Evolutionary conservation across 2,888 invertebrate species (phyloP).

Genomic region (Meghimatium bilineatum): DNA sequence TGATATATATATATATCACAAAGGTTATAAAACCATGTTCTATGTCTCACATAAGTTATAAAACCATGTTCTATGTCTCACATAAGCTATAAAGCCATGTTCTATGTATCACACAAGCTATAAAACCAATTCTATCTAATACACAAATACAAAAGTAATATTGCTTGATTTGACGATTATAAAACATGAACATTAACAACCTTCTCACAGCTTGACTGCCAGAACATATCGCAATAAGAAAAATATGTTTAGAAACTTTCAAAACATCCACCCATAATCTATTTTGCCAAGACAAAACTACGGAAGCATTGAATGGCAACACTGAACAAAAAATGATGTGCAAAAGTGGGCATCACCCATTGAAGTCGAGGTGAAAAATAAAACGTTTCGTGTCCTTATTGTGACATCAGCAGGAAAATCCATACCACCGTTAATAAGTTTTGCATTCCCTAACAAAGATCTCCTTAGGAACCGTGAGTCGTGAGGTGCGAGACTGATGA

Average conservation of each 20-base stretch:
- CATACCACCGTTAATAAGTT: slow-evolving; percentile 16
- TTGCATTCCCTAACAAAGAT: slow-evolving; percentile 14
- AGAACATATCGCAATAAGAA: background rate
- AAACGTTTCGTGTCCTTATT: background rate
- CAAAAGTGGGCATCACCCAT: slow-evolving; percentile 15
- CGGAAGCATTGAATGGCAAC: background rate
- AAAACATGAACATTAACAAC: background rate
- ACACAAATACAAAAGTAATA: background rate
- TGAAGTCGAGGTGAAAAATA: background rate
- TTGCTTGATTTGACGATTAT: background rate
- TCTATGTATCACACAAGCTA: too few relatives aligned
- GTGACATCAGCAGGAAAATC: background rate
- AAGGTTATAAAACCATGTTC: too few relatives aligned
- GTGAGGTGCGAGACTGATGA: slow-evolving; percentile 36
- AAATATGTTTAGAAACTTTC: background rate
- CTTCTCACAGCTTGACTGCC: background rate
- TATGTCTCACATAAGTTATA: too few relatives aligned
- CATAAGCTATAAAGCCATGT: too few relatives aligned
- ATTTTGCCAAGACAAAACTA: background rate
- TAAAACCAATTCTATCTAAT: too few relatives aligned
- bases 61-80: too few relatives aligned
- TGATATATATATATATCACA: too few relatives aligned
- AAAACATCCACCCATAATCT: background rate
- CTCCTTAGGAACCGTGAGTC: background rate
- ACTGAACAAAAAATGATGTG: slow-evolving; percentile 1